A percentile compares a stretch with the other conserved stretches of the same genome.
phyloP scores from a whole-genome alignment of 2,888 invertebrate genomes.

The Cephonodes hylas region DNA sequence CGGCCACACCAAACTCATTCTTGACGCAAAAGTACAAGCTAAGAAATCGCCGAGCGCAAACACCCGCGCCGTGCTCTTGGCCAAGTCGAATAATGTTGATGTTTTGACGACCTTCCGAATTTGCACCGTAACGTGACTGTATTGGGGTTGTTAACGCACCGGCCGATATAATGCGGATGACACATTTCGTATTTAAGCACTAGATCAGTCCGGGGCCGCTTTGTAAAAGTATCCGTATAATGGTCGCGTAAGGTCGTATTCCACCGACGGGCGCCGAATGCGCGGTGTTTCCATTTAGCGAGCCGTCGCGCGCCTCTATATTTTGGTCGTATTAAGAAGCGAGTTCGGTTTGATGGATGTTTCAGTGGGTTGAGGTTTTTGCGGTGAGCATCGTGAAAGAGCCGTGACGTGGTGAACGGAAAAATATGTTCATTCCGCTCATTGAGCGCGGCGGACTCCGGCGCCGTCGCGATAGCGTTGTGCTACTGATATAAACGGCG shows the following conservation, averaged over 20 bases:
- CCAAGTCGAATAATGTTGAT: slow-evolving; percentile 71
- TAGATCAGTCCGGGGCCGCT: slow-evolving; percentile 36
- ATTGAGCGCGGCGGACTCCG: slow-evolving; percentile 27
- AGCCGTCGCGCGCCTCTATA: slow-evolving; percentile 59
- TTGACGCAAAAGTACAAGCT: slow-evolving; percentile 52
- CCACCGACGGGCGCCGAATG: slow-evolving; percentile 29
- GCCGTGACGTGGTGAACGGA: slow-evolving; percentile 39
- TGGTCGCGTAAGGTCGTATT: slow-evolving; percentile 44
- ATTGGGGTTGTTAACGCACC: slow-evolving; percentile 65
- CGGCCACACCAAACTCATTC: slow-evolving; percentile 58
- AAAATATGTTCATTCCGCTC: slow-evolving; percentile 41
- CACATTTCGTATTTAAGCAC: slow-evolving; percentile 54
- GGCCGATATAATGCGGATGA: slow-evolving; percentile 56
- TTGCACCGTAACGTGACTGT: slow-evolving; percentile 64
- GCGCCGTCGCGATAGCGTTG: not conserved
- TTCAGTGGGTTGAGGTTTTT: slow-evolving; percentile 60
- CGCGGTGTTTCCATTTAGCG: slow-evolving; percentile 60
- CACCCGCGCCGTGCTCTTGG: slow-evolving; percentile 53
- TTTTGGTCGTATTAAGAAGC: slow-evolving; percentile 68
- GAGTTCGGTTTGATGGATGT: slow-evolving; percentile 68
- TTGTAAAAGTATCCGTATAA: slow-evolving; percentile 50
- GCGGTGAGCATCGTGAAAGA: slow-evolving; percentile 52
- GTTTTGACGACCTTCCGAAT: slow-evolving; percentile 62
- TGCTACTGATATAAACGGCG: slow-evolving; percentile 23
- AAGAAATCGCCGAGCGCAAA: slow-evolving; percentile 51